phyloP scores from a whole-genome alignment of 2,113 vertebrate species.

The Haplochromis burtoni region DNA sequence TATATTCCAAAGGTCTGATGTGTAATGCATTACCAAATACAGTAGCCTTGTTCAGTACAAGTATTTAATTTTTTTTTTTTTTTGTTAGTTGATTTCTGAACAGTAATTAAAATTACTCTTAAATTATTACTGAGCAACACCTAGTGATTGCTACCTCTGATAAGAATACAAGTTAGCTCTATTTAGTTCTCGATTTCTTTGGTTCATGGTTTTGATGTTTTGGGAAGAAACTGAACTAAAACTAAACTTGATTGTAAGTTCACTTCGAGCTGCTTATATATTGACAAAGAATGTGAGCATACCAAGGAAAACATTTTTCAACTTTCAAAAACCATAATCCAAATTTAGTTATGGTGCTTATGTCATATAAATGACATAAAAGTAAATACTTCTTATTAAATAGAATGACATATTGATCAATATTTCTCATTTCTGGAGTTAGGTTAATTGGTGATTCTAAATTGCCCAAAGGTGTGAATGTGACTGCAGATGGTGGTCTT shows the following conservation, averaged over 20 bases:
- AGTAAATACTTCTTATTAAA: background rate
- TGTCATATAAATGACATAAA: background rate
- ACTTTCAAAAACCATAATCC: too few species aligned
- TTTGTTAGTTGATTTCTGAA: background rate
- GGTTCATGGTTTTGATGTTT: background rate
- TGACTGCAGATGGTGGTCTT: background rate
- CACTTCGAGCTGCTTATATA: background rate
- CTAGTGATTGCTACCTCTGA: background rate
- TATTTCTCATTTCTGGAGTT: background rate
- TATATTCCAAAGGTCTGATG: too few species aligned
- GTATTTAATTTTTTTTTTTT: background rate
- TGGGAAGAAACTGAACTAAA: too few species aligned
- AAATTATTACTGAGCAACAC: background rate
- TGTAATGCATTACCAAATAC: background rate
- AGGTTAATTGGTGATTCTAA: background rate
- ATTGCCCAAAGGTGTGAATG: background rate
- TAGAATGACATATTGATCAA: background rate
- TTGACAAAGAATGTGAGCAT: background rate
- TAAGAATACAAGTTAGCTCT: fast-evolving
- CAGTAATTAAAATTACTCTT: background rate
- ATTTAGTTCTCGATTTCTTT: background rate
- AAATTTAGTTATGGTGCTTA: too few species aligned
- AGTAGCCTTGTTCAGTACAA: too few species aligned
- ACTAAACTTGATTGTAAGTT: background rate
- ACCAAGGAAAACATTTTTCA: background rate